These are phyloP conservation scores for Xiphorhynchus elegans DNA, from an alignment of 2,113 vertebrate genomes.

Conservation along the genomic window DNA sequence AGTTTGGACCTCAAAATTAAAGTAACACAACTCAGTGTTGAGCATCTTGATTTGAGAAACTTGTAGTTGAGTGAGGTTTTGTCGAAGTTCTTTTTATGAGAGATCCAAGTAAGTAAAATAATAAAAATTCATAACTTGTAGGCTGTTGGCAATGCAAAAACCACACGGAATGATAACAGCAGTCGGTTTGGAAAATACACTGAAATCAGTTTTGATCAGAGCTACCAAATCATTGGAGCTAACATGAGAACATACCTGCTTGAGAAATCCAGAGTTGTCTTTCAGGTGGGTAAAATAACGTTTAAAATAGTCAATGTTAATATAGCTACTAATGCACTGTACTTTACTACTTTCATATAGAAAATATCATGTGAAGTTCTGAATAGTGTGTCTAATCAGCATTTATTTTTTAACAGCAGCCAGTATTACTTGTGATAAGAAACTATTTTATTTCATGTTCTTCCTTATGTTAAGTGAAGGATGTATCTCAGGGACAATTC, in stretches of 20 bases:
- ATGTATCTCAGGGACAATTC: neutral
- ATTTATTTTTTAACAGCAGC: neutral
- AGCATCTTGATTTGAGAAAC: neutral
- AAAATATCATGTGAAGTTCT: neutral
- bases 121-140: constrained; percentile 1
- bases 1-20: neutral
- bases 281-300: constrained; percentile 82
- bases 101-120: neutral
- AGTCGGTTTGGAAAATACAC: constrained; percentile 98
- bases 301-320: neutral
- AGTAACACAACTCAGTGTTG: neutral
- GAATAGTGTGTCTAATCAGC: neutral
- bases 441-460: neutral
- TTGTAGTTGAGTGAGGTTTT: neutral
- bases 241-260: constrained; percentile 98
- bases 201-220: constrained; percentile 93
- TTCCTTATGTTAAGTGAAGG: neutral
- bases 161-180: constrained; percentile 97
- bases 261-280: constrained; percentile 97
- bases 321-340: neutral
- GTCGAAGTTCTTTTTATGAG: neutral
- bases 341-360: neutral
- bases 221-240: constrained; percentile 90
- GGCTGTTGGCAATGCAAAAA: constrained; percentile 98
- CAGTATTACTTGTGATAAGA: neutral